Conservation (phyloP, 2,113 vertebrate species). For the Rhodinocichla rosea region DNA sequence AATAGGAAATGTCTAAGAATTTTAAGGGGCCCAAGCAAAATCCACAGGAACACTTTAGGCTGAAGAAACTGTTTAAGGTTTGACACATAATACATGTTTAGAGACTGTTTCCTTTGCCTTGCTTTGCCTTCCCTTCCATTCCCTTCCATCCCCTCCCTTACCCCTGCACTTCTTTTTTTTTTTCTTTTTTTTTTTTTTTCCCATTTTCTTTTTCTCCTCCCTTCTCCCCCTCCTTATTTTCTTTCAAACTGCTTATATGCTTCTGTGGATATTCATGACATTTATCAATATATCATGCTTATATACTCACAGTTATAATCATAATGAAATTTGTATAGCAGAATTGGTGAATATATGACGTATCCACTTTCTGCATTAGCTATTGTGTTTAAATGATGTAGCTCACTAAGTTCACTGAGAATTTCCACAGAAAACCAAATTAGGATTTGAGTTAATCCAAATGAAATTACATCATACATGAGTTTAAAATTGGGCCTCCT, state of each 20-base stretch:
- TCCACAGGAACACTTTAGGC: not conserved
- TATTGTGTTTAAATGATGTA: not conserved
- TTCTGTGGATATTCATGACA: not conserved
- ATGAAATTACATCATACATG: not conserved
- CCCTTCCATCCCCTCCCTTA: not conserved
- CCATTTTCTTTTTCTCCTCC: not conserved
- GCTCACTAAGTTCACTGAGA: not conserved
- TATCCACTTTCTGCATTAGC: not conserved
- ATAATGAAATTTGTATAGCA: not conserved
- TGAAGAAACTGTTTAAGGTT: not conserved
- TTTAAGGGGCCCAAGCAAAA: not conserved
- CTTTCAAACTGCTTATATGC: not conserved
- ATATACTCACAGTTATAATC: not conserved
- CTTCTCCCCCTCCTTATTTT: not conserved
- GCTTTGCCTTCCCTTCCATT: not conserved
- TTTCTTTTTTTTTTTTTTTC: fast-evolving
- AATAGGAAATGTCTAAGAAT: not conserved
- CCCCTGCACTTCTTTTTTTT: fast-evolving
- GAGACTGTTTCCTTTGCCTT: not conserved
- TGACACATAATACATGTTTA: not conserved
- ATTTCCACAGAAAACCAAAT: not conserved
- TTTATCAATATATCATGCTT: not conserved
- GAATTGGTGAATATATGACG: not conserved
- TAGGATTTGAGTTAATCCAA: not conserved
- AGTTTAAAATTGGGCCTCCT: not conserved